phyloP scores from a whole-genome alignment of 2,888 invertebrate species.

The Tenodera sinensis region DNA sequence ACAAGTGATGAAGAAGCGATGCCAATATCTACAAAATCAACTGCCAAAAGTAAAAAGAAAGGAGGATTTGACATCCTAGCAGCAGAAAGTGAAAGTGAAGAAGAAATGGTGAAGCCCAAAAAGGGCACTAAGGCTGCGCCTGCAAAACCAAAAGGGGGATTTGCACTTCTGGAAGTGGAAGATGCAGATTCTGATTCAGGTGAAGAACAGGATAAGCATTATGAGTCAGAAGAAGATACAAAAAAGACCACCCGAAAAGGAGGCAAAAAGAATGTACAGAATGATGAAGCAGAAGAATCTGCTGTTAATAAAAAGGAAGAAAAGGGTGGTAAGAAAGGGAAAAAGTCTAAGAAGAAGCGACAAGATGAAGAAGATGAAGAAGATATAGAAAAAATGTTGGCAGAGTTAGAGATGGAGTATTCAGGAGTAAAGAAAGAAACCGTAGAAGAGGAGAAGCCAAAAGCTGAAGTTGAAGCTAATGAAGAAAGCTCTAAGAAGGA shows the following conservation, averaged over 20 bases:
- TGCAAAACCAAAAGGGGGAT: slow-evolving; percentile 49
- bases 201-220: neutral
- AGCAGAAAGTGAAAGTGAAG: slow-evolving; percentile 15
- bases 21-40: neutral
- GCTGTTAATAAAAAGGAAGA: slow-evolving; percentile 17
- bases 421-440: slow-evolving; percentile 57
- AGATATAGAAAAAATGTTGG: slow-evolving; percentile 78
- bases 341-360: slow-evolving; percentile 58
- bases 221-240: slow-evolving; percentile 30
- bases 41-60: slow-evolving; percentile 24
- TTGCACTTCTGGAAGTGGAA: slow-evolving; percentile 65
- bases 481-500: slow-evolving; percentile 30
- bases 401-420: slow-evolving; percentile 79
- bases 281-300: neutral
- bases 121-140: neutral
- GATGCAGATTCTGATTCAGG: slow-evolving; percentile 21
- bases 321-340: slow-evolving; percentile 32
- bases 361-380: slow-evolving; percentile 61
- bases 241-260: neutral
- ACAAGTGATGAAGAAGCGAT: slow-evolving; percentile 29
- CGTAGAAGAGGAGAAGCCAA: slow-evolving; percentile 37
- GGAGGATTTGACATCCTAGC: slow-evolving; percentile 19
- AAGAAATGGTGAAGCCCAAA: slow-evolving; percentile 9
- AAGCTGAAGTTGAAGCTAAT: slow-evolving; percentile 33
- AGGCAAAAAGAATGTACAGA: neutral